Conservation (phyloP, 2,888 invertebrate species). For the Hypomecis punctinalis region DNA sequence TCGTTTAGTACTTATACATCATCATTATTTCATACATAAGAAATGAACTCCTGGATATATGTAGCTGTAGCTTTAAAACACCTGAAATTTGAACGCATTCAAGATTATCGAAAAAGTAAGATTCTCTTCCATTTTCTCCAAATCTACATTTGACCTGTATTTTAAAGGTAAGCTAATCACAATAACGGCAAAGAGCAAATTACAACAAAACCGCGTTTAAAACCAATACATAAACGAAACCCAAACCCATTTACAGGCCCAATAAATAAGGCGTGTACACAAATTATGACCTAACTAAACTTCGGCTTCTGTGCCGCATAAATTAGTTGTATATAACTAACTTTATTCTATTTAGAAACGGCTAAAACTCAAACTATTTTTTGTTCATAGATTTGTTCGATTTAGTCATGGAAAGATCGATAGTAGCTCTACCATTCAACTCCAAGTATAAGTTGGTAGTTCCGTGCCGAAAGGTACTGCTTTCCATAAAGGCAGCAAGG, state of each 20-base stretch:
- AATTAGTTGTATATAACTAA: slow-evolving; percentile 29
- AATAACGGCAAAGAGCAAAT: neutral
- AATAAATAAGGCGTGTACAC: slow-evolving; percentile 21
- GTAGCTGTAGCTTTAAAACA: too few relatives aligned
- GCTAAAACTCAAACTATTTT: neutral
- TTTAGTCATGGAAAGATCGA: neutral
- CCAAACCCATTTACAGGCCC: slow-evolving; percentile 16
- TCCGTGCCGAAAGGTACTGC: slow-evolving; percentile 41
- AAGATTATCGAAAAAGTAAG: too few relatives aligned
- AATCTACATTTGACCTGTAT: too few relatives aligned
- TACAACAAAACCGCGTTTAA: neutral
- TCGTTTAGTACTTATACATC: too few relatives aligned
- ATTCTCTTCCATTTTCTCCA: too few relatives aligned
- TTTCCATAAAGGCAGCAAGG: slow-evolving; percentile 52
- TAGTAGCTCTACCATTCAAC: neutral
- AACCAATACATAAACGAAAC: slow-evolving; percentile 7
- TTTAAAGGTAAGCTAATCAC: too few relatives aligned
- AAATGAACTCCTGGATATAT: too few relatives aligned
- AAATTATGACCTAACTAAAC: slow-evolving; percentile 33
- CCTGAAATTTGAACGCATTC: too few relatives aligned
- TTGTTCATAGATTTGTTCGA: neutral
- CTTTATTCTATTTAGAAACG: neutral
- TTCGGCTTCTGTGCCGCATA: slow-evolving; percentile 27
- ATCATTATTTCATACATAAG: too few relatives aligned
- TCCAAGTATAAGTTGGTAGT: neutral